Evolutionary conservation across 2,888 invertebrate species (phyloP).

Genomic region (Balanococcus diminutus): DNA sequence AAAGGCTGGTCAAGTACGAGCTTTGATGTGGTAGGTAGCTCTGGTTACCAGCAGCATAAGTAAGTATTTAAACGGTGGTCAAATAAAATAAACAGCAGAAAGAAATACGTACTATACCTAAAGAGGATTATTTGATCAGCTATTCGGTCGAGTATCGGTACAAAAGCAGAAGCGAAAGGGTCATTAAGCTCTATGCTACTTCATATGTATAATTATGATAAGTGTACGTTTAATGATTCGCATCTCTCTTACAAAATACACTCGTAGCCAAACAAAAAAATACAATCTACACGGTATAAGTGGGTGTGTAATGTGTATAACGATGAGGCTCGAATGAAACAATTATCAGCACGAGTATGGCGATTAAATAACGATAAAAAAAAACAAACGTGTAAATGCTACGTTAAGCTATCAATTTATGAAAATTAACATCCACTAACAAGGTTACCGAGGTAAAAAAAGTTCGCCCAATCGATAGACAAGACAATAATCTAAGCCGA

Average conservation of each 20-base stretch:
- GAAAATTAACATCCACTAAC: slow-evolving; percentile 35
- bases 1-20: neutral
- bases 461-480: neutral
- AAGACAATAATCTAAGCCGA: neutral
- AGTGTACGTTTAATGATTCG: slow-evolving; percentile 12
- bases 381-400: slow-evolving; percentile 21
- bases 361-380: slow-evolving; percentile 36
- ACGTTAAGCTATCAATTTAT: slow-evolving; percentile 22
- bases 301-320: neutral
- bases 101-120: neutral
- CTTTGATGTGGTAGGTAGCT: neutral
- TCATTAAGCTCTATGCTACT: neutral
- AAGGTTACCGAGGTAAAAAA: neutral
- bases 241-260: neutral
- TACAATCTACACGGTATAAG: neutral
- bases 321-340: slow-evolving; percentile 5
- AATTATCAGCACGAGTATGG: slow-evolving; percentile 10
- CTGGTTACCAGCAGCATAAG: too few relatives aligned
- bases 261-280: neutral
- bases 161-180: neutral
- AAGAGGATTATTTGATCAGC: slow-evolving; percentile 6
- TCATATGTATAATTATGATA: neutral
- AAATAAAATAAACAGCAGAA: neutral
- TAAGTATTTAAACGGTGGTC: neutral
- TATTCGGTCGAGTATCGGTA: neutral